Base-by-base conservation (phyloP, 2,113 vertebrate species). In the Triplophysa tibetana region DNA sequence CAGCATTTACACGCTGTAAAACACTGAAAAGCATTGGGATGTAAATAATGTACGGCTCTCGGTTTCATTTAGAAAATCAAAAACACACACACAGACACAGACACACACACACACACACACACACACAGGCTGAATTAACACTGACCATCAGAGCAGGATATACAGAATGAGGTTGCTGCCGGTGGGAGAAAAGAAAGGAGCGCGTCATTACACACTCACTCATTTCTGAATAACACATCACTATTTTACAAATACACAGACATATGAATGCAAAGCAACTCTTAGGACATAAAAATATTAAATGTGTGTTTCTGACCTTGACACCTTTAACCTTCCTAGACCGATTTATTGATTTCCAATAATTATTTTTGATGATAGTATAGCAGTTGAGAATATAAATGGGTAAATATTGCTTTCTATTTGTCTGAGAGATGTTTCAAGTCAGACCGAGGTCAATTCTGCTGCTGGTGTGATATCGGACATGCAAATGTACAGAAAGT, bases 101-200 rank as follows among this genome's bases (percentile, higher is more conserved):
- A 33, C 33, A 33, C 33, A 38, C 65, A 81, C 76, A 81, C 50
- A 62, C 13, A 23, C 33, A 80, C 33, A 56, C 61, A 70, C 72
- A 33, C 61, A 62, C 78, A 60, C 26, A 26, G 26, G 33, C 33
- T 54, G 61, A 76, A 52, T 79, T 79, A 80, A 79, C 87, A 90
- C 89, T 91, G 86, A 92, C 89, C 92, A 89, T 91, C 85, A 91
- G 85, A 74, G 87, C 81, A 83, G 89, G 90, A 82, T 85, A 90
- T 86, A 90, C 82, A 83, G 83, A 82, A 83, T 89, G 88, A 84
- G 86, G 87, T 43, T 86, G 89, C 81, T 86, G 86, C 81, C 90
- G 88, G 85, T 85, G 82, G 45, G 66, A 75, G 78, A 70, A 52
- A 54, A 69, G 52, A 54, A 21, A 69, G 58, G 45, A 43, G 78